phyloP scores from a whole-genome alignment of 2,888 invertebrate genomes.

The Cephus nigrinus region DNA sequence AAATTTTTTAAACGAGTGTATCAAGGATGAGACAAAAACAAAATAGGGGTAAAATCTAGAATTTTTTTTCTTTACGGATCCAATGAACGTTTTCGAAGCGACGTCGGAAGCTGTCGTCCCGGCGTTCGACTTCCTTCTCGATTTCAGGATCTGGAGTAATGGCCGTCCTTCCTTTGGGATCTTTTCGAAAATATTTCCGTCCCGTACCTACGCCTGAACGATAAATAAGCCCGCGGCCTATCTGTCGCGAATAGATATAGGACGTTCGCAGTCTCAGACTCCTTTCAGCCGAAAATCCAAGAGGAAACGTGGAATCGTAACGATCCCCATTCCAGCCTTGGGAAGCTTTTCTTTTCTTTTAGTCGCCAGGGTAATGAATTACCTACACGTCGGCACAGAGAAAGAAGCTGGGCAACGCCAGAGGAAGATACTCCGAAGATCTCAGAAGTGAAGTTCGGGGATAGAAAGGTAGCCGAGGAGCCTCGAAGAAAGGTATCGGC shows the following conservation, averaged over 20 bases:
- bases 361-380: slow-evolving; percentile 2
- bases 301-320: slow-evolving; percentile 1
- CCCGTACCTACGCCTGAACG: neutral
- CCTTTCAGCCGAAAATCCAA: slow-evolving; percentile 3
- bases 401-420: neutral
- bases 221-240: neutral
- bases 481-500: neutral
- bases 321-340: neutral
- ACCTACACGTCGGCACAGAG: slow-evolving; percentile 5
- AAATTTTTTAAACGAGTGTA: neutral
- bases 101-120: neutral
- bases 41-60: neutral
- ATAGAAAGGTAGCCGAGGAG: slow-evolving; percentile 1
- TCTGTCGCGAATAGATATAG: neutral
- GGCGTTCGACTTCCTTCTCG: neutral
- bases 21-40: neutral
- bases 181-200: neutral
- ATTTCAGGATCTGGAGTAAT: neutral
- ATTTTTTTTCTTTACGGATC: neutral
- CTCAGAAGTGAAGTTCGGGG: neutral
- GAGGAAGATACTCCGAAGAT: neutral
- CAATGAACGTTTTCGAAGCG: neutral
- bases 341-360: neutral
- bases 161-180: neutral
- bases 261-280: neutral